Evolutionary conservation across 2,888 invertebrate genomes (phyloP), one percentile per base, ranked within the genome.

Genomic region (Drosophila buzzatii): DNA sequence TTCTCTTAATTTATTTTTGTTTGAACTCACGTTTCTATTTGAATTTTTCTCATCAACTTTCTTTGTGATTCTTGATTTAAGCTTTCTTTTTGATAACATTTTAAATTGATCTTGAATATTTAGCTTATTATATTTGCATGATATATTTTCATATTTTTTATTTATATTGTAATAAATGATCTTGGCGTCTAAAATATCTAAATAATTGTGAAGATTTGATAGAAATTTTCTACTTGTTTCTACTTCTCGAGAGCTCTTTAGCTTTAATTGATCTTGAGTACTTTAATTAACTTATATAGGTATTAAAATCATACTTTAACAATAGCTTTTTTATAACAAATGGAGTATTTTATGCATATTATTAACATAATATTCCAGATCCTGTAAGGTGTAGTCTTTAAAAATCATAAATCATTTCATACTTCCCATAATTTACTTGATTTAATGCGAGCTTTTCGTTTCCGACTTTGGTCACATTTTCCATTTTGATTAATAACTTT

Each of bases 401-500:
- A 20, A 20, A 56, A 20, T 16, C 9, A 2, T 16, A 42, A 44
- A 42, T 58, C 27, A 14, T 16, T 18, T 27, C 6, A 14, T 39
- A 37, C 49, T 49, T 51, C 39, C 37, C 35, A 18, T 10, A 37
- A 39, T 60, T 59, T 39, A 18, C 4, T 12, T 51, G 12, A 49
- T 37, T 49, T 39, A 59, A 59, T 27, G 33, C 12, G 12, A 18
- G 27, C 14, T 63, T 58, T 39, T 20, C 7, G 12, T 51, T 65
- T 65, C 64, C 64, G 41, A 55, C 35, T 42, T 63, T 20, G n/a
- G 23, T 31, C 45, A 53, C n/a, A 31, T 59, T 45, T 61, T 37
- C 27, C 42, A 59, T 55, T 78, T 72, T 51, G 57, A 53, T 71
- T 37, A 49, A 61, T 49, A 61, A 44, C 31, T 55, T 41, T 41